Base-by-base conservation (phyloP, 2,888 invertebrate species). In the Stenichneumon culpator region DNA sequence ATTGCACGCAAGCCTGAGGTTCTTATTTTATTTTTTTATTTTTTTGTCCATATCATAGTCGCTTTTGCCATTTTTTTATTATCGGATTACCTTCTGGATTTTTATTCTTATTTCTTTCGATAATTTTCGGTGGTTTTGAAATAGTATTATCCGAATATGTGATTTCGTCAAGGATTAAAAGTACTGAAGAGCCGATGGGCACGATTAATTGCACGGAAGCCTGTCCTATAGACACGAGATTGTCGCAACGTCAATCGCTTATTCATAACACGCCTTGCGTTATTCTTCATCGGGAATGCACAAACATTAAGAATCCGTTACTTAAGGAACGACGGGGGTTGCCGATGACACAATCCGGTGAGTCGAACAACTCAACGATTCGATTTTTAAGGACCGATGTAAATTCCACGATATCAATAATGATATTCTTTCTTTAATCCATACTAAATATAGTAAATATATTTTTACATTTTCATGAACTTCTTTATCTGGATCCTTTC, bases 221-320 rank as follows among this genome's bases (percentile, higher is more conserved):
- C 11, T 32, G 16, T 25, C 28, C 28, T 25, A 57, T 25, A 57
- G 72, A 47, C 22, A 22, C 63, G 22, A 19, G 63, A 69, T 81
- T 78, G 74, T 60, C 22, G 73, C 77, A 81, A 84, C 47, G 52
- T 74, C 63, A 50, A 81, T 74, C 78, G 78, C 52, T 84, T 84
- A 84, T 84, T 84, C 81, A 84, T 81, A 82, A 70, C 81, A 69
- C 81, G 84, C 81, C 78, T 72, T 54, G 57, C 57, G 28, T 69
- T 69, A 84, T 60, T 36, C 70, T 77, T 73, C 32, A 25, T 75
- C 69, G 69, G 69, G 69, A 78, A 84, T 57, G 81, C 68, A 84
- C 78, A 78, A 84, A 77, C 74, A 77, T 63, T 5, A 80, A 75
- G 77, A 63, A 22, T 77, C 69, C 60, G 81, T 84, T 84, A 74